Percentiles rank a stretch among this genome's conserved stretches.
These are phyloP conservation scores for Cephalophus harveyi DNA, from an alignment of 2,113 vertebrate genomes.

Conservation along the genomic window DNA sequence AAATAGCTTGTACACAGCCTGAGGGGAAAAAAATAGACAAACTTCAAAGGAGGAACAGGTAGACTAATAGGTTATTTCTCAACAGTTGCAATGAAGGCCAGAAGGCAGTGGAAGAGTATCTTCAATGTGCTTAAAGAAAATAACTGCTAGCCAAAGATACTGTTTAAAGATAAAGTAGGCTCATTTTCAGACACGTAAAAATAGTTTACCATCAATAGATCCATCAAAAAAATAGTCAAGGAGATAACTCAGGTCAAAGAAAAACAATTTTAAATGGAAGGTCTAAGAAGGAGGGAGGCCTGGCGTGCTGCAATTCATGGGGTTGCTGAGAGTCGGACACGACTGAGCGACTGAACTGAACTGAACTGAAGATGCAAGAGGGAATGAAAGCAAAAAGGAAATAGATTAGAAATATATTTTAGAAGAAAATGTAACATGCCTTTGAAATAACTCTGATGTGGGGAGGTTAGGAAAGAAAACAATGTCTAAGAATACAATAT, in stretches of 20 bases:
- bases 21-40: not conserved
- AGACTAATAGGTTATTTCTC: not conserved
- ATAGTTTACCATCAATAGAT: not conserved
- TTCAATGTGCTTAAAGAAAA: not conserved
- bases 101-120: not conserved
- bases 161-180: conserved; percentile 5
- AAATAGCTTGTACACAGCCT: not conserved
- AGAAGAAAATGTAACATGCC: not conserved
- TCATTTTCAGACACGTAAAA: not conserved
- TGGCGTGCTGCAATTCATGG: too few relatives aligned
- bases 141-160: not conserved
- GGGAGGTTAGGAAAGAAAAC: not conserved
- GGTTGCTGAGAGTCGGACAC: too few relatives aligned
- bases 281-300: not conserved
- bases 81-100: not conserved
- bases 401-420: not conserved
- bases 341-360: too few relatives aligned
- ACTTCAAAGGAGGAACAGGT: not conserved
- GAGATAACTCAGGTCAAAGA: not conserved
- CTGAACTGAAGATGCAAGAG: not conserved
- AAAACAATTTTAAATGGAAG: not conserved
- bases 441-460: not conserved
- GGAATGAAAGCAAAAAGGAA: not conserved
- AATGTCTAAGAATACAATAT: not conserved
- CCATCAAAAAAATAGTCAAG: not conserved